Percentiles rank a stretch among this genome's conserved stretches.
phyloP scores from a whole-genome alignment of 2,113 vertebrate species.

The Solenodon paradoxus region DNA sequence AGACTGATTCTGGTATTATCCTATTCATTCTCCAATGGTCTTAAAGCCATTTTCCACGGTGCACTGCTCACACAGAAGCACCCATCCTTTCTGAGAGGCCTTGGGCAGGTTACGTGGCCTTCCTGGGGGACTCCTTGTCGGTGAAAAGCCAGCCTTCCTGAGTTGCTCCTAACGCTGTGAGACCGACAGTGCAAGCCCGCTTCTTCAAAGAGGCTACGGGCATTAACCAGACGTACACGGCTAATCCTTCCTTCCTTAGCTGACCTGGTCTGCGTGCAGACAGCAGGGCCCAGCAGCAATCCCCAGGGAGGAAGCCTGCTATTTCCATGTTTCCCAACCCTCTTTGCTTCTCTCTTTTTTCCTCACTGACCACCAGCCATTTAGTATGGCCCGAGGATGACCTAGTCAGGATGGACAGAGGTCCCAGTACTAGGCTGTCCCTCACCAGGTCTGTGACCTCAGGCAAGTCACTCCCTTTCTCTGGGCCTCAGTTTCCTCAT shows the following conservation, averaged over 20 bases:
- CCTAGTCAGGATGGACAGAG: not conserved
- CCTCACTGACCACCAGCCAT: not conserved
- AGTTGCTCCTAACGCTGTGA: not conserved
- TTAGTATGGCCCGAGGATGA: not conserved
- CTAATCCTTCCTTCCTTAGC: not conserved
- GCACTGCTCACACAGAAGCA: not conserved
- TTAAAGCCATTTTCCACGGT: not conserved
- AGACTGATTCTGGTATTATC: not conserved
- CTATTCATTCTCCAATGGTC: not conserved
- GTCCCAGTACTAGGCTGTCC: not conserved
- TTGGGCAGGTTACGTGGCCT: not conserved
- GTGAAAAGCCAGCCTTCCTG: not conserved
- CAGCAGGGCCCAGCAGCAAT: not conserved
- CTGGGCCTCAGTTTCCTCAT: not conserved
- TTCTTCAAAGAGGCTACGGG: not conserved
- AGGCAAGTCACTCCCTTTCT: not conserved
- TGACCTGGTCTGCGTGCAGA: not conserved
- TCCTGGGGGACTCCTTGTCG: not conserved
- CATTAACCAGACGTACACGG: accelerated
- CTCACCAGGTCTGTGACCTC: not conserved
- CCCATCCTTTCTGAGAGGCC: not conserved
- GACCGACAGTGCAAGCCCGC: accelerated
- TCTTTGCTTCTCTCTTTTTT: not conserved
- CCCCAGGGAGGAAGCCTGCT: not conserved
- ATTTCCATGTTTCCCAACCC: not conserved